Base-by-base conservation (phyloP, 1,140 invertebrate genomes). In the Archegozetes longisetosus region DNA sequence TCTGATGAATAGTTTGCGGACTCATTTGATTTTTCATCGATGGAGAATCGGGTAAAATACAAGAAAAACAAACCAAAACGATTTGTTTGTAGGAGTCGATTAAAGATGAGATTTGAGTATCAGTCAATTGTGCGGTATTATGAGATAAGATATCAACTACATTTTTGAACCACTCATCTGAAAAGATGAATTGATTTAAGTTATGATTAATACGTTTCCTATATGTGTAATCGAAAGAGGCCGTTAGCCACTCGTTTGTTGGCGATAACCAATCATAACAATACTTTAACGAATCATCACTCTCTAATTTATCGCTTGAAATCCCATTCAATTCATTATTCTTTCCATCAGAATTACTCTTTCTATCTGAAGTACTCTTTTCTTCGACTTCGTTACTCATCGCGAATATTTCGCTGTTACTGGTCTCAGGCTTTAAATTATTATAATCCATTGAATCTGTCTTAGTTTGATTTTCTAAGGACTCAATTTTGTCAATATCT, bases 1-100 rank as follows among this genome's bases (percentile, higher is more conserved):
- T 58, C 29, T 62, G 60, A 46, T 53, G 46, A 12, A 62, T 58
- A 6, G 51, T 50, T 47, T 51, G 49, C 14, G 61, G 46, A 53
- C 14, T 61, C n/a, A n/a, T n/a, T n/a, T 24, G 57, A 47, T 32
- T 47, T 1, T 46, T 46, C 53, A 24, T 26, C 27, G 58, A 55
- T 53, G 24, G 32, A 52, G n/a, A 25, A 6, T 29, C 12, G 22
- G 55, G 55, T 13, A 57, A 50, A 55, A 50, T 20, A 3, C 26
- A 2, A 1, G 40, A 6, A 48, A 50, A 57, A 57, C 55, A 57
- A 26, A 57, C 24, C 3, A 25, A 26, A 2, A 46, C 29, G 14
- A 57, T 47, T 14, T 47, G 14, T 47, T n/a, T 47, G 46, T 47
- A 14, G 14, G 46, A 14, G 14, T 47, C 46, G n/a, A n/a, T n/a